A percentile compares a stretch with the other conserved stretches of the same genome.
Conservation (phyloP, 2,797 vertebrate genomes). For the Peromyscus aztecus region DNA sequence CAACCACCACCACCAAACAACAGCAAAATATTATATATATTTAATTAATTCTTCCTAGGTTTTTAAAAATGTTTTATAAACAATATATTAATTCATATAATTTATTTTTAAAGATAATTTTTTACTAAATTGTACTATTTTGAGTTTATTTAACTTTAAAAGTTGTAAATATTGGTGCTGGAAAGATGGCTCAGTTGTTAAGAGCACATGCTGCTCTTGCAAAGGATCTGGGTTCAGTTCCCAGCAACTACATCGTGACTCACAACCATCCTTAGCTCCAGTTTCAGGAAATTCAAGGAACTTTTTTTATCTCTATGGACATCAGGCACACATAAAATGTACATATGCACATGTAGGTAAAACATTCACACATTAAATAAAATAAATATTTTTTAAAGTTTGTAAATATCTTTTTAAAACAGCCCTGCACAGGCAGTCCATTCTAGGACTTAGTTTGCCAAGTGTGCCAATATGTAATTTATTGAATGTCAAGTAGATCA, state of each 20-base stretch:
- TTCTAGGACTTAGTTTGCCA: background rate
- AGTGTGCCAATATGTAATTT: background rate
- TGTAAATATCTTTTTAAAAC: slow-evolving; percentile 18
- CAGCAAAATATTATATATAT: background rate
- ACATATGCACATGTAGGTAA: background rate
- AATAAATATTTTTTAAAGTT: background rate
- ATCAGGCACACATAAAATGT: background rate
- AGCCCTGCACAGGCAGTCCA: background rate
- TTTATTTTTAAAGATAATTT: slow-evolving; percentile 21
- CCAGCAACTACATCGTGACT: background rate
- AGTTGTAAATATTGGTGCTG: background rate
- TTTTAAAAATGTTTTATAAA: background rate
- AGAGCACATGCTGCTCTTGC: background rate
- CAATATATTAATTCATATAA: slow-evolving; percentile 12
- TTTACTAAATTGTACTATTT: background rate
- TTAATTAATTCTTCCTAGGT: background rate
- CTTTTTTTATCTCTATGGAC: background rate
- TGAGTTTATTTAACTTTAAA: slow-evolving; percentile 26
- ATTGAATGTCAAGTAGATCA: slow-evolving; percentile 1
- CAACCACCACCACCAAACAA: background rate
- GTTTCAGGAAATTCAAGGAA: background rate
- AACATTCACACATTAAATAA: background rate
- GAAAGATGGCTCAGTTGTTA: background rate
- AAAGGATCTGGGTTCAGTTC: background rate
- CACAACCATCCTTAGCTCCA: background rate